Evolutionary conservation across 2,888 invertebrate species (phyloP).

Genomic region (Oxystoma pomonae): DNA sequence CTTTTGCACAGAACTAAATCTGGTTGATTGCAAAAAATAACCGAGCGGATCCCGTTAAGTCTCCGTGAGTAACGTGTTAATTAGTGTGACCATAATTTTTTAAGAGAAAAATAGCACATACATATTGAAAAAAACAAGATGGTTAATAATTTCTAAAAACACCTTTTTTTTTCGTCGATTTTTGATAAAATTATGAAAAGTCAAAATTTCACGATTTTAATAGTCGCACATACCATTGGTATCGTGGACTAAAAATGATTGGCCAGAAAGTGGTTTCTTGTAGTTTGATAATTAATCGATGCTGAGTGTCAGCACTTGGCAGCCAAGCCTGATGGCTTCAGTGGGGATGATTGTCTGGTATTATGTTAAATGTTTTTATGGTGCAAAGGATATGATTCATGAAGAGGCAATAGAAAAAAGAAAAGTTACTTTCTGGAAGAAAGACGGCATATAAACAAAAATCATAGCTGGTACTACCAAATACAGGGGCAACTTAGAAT

Average conservation of each 20-base stretch:
- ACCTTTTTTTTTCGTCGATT: too few species aligned
- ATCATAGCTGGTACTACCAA: slow-evolving; percentile 7
- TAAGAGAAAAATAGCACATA: too few species aligned
- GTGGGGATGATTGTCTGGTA: neutral
- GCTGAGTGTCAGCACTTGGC: neutral
- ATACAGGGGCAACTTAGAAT: slow-evolving; percentile 8
- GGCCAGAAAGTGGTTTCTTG: neutral
- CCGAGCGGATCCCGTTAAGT: too few species aligned
- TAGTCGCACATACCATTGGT: too few species aligned
- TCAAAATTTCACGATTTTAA: too few species aligned
- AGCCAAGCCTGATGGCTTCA: neutral
- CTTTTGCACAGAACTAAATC: too few species aligned
- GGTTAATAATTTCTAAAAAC: too few species aligned
- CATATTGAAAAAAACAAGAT: too few species aligned
- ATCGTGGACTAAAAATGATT: neutral
- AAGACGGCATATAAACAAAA: slow-evolving; percentile 1
- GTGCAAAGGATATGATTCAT: neutral
- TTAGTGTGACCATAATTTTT: too few species aligned
- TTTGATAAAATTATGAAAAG: too few species aligned
- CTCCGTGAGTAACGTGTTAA: too few species aligned
- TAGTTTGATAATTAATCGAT: neutral
- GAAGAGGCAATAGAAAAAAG: neutral
- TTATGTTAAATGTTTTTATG: neutral
- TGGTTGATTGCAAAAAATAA: too few species aligned
- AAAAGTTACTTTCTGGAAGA: neutral